Evolutionary conservation across 2,888 invertebrate genomes (phyloP).

Genomic region (Hypomecis atomaria): DNA sequence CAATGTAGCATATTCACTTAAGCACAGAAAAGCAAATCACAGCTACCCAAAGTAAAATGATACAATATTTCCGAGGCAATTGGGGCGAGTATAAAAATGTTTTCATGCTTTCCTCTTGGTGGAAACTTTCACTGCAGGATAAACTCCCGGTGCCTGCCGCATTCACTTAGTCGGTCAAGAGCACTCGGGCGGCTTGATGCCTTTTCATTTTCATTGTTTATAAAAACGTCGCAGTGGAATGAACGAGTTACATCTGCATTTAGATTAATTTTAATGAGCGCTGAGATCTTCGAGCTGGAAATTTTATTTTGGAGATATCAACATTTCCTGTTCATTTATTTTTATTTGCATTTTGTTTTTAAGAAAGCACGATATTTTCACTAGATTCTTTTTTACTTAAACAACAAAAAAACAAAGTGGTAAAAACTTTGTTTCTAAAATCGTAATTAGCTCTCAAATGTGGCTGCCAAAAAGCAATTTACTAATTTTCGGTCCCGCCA

Average conservation of each 20-base stretch:
- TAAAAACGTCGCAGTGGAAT: slow-evolving; percentile 43
- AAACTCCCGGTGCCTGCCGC: slow-evolving; percentile 47
- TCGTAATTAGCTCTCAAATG: too few species aligned
- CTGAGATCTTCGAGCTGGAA: background rate
- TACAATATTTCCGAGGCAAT: slow-evolving; percentile 10
- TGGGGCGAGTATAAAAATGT: slow-evolving; percentile 25
- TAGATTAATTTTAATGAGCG: slow-evolving; percentile 22
- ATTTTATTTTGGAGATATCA: background rate
- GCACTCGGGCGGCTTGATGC: slow-evolving; percentile 51
- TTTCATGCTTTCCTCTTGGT: slow-evolving; percentile 42
- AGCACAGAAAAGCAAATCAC: background rate
- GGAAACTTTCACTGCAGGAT: slow-evolving; percentile 46
- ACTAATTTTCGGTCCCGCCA: too few species aligned
- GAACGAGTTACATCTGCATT: slow-evolving; percentile 10
- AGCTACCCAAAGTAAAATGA: background rate
- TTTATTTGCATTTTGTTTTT: too few species aligned
- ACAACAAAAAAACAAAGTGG: too few species aligned
- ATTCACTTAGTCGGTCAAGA: slow-evolving; percentile 57
- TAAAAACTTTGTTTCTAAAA: too few species aligned
- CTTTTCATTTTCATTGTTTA: slow-evolving; percentile 63
- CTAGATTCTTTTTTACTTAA: too few species aligned
- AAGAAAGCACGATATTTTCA: too few species aligned
- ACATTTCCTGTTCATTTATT: background rate
- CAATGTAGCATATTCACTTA: too few species aligned
- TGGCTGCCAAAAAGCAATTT: too few species aligned